Evolutionary conservation across 2,797 vertebrate genomes (phyloP).

Genomic region (Oreortyx pictus): DNA sequence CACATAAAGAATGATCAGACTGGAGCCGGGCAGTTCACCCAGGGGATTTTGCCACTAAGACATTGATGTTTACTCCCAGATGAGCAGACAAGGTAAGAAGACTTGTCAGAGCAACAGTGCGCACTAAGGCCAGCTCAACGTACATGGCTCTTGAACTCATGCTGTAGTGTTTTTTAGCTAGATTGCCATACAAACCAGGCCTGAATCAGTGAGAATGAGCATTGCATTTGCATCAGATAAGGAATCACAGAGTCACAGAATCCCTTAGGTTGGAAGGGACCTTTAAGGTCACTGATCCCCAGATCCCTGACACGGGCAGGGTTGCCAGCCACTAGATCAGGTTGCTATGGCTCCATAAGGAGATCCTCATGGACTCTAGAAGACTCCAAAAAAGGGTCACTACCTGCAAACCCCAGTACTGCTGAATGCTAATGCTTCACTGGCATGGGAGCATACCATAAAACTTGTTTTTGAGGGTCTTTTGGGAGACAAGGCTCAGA

Average conservation of each 20-base stretch:
- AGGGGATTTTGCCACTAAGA: not conserved
- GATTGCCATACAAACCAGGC: not conserved
- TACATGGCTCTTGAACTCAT: fast-evolving
- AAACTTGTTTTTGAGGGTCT: not conserved
- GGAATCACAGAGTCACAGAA: too few relatives aligned
- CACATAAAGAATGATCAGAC: not conserved
- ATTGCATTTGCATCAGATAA: not conserved
- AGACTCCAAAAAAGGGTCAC: not conserved
- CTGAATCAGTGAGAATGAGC: not conserved
- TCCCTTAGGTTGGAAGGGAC: too few relatives aligned
- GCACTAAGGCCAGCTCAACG: fast-evolving
- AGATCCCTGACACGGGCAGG: too few relatives aligned
- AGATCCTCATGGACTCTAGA: not conserved
- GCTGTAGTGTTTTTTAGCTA: not conserved
- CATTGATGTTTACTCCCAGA: not conserved
- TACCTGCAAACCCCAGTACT: not conserved
- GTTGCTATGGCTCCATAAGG: too few relatives aligned
- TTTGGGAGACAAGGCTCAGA: not conserved
- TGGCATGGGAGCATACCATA: not conserved
- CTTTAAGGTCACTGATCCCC: too few relatives aligned
- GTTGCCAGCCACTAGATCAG: too few relatives aligned
- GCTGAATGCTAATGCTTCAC: not conserved
- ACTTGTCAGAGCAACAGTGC: not conserved
- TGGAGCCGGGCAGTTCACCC: not conserved
- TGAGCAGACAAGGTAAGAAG: not conserved